Conservation (phyloP, 2,113 vertebrate genomes). For the Labeo catla region DNA sequence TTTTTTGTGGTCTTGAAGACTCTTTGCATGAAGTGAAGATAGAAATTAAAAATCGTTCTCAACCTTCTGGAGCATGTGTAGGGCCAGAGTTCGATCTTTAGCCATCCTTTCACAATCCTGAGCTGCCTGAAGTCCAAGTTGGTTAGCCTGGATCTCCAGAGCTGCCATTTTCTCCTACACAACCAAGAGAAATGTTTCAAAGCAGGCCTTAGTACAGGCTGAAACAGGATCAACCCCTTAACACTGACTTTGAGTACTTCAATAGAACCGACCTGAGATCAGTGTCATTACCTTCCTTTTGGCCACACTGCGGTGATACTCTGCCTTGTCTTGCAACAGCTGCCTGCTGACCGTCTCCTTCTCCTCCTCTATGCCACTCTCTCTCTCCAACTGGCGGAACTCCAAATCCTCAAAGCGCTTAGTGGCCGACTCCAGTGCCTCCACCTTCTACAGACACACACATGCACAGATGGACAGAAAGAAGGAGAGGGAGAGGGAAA, state of each 20-base stretch:
- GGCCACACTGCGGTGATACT: conserved; percentile 83
- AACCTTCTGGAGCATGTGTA: conserved; percentile 92
- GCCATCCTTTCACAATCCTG: conserved; percentile 85
- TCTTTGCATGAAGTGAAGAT: background rate
- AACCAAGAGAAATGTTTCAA: conserved; percentile 19
- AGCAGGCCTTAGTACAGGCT: background rate
- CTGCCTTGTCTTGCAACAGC: conserved; percentile 83
- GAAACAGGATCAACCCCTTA: background rate
- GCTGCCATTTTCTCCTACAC: conserved; percentile 85
- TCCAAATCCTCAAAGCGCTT: conserved; percentile 97
- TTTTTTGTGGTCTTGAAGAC: background rate
- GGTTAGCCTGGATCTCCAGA: conserved; percentile 88
- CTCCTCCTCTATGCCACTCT: conserved; percentile 92
- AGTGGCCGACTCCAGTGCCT: conserved; percentile 85
- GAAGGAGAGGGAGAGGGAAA: conserved; percentile 48
- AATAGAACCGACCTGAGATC: conserved; percentile 7
- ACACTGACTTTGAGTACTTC: background rate
- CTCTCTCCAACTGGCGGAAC: conserved; percentile 95
- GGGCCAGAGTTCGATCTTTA: conserved; percentile 76
- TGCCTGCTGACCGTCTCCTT: conserved; percentile 81
- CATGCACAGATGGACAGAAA: conserved; percentile 47
- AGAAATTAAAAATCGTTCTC: background rate
- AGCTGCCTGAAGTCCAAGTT: conserved; percentile 84
- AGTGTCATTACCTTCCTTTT: conserved; percentile 83
- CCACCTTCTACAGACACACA: conserved; percentile 81